These are phyloP conservation scores for Cololabis saira DNA, from an alignment of 2,113 vertebrate genomes.

Conservation along the genomic window DNA sequence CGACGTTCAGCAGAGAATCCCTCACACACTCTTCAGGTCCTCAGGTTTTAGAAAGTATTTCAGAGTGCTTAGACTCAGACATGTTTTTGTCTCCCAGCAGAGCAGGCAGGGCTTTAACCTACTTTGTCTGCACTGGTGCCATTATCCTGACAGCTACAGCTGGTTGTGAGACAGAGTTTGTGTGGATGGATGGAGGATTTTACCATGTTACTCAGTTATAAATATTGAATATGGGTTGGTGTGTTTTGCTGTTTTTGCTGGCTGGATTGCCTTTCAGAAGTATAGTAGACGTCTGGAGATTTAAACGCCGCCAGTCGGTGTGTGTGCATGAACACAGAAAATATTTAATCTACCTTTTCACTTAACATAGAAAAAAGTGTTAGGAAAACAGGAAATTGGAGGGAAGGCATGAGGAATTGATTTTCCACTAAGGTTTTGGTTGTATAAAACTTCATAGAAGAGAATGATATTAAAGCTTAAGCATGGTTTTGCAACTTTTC, in stretches of 20 bases:
- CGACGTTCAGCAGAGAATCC: slow-evolving; percentile 10
- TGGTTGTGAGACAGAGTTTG: slow-evolving; percentile 29
- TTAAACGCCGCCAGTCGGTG: not conserved
- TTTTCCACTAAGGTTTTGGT: too few species aligned
- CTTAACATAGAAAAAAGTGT: too few species aligned
- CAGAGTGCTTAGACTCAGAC: slow-evolving; percentile 51
- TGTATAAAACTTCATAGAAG: too few species aligned
- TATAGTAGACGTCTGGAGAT: slow-evolving; percentile 29
- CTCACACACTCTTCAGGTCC: slow-evolving; percentile 22
- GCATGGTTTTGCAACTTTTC: too few species aligned
- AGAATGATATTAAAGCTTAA: too few species aligned
- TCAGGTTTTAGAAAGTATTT: slow-evolving; percentile 29
- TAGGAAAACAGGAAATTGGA: too few species aligned
- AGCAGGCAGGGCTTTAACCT: slow-evolving; percentile 74
- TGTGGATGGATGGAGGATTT: slow-evolving; percentile 33
- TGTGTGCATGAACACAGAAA: not conserved
- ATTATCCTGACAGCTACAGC: slow-evolving; percentile 65
- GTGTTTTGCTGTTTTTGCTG: slow-evolving; percentile 42
- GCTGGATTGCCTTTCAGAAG: slow-evolving; percentile 19
- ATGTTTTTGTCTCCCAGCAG: slow-evolving; percentile 72
- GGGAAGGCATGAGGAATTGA: too few species aligned
- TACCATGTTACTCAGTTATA: slow-evolving; percentile 58
- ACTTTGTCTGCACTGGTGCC: slow-evolving; percentile 70
- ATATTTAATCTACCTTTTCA: too few species aligned
- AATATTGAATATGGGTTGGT: slow-evolving; percentile 64